phyloP scores from a whole-genome alignment of 2,888 invertebrate genomes.

The Melanargia galathea region DNA sequence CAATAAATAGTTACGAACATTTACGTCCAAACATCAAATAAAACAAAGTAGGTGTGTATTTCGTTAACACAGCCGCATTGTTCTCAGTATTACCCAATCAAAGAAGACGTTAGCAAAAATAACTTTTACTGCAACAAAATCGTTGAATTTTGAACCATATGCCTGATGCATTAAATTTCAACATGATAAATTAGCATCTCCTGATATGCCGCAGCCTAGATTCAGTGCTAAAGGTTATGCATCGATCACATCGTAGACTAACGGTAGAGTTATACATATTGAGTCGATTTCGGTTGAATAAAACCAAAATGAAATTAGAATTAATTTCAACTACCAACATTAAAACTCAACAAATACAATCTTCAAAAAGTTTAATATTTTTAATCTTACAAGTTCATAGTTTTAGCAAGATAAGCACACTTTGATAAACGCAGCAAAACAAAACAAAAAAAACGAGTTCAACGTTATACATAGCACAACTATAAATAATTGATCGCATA shows the following conservation, averaged over 20 bases:
- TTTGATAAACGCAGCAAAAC: background rate
- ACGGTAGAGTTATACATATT: slow-evolving; percentile 19
- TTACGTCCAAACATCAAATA: slow-evolving; percentile 37
- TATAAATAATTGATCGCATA: background rate
- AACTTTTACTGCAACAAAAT: slow-evolving; percentile 38
- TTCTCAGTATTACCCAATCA: slow-evolving; percentile 42
- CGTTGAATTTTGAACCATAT: slow-evolving; percentile 16
- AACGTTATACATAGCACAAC: background rate
- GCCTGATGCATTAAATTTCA: background rate
- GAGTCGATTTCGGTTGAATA: background rate
- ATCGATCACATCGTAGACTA: slow-evolving; percentile 20
- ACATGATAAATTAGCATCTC: background rate
- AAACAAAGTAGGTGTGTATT: slow-evolving; percentile 31
- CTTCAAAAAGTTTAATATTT: too few relatives aligned
- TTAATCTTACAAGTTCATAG: too few relatives aligned
- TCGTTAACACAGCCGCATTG: slow-evolving; percentile 40
- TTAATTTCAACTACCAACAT: too few relatives aligned
- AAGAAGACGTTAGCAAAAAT: slow-evolving; percentile 41
- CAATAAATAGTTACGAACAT: slow-evolving; percentile 31
- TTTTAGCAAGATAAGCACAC: background rate
- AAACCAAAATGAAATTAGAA: too few relatives aligned
- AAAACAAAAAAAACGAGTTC: background rate
- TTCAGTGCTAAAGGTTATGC: slow-evolving; percentile 34
- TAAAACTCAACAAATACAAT: too few relatives aligned
- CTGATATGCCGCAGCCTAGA: slow-evolving; percentile 25